Conservation (phyloP, 2,888 invertebrate genomes). For the Amphipoea oculea region DNA sequence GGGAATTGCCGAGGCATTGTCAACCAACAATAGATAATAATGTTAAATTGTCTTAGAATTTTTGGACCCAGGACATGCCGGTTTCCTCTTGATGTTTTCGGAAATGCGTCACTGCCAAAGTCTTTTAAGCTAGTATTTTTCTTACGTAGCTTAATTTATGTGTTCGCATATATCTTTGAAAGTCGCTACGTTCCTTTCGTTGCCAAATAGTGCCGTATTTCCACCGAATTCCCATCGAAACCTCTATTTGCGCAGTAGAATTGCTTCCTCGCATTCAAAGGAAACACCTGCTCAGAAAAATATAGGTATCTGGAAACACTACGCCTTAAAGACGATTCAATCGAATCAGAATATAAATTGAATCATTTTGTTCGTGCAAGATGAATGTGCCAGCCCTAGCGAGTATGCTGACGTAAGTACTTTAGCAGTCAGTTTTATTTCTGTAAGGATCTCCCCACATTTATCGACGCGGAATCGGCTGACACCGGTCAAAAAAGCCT, state of each 20-base stretch:
- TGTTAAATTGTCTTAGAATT: neutral
- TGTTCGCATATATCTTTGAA: constrained; percentile 1
- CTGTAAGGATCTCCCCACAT: too few relatives aligned
- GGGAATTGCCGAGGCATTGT: neutral
- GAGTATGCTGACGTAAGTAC: constrained; percentile 12
- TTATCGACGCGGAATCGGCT: too few relatives aligned
- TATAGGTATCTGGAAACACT: constrained; percentile 6
- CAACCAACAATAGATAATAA: neutral
- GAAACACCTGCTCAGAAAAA: constrained; percentile 20
- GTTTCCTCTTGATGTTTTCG: too few relatives aligned
- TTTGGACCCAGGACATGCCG: neutral
- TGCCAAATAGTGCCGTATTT: neutral
- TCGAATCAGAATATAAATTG: constrained; percentile 59
- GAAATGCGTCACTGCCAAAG: neutral
- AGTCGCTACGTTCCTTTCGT: neutral
- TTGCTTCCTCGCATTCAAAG: constrained; percentile 2
- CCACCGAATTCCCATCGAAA: neutral
- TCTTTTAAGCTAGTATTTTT: neutral
- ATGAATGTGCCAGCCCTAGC: constrained; percentile 30
- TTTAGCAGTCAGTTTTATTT: constrained; percentile 15
- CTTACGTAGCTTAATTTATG: neutral
- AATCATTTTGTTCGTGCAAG: constrained; percentile 48
- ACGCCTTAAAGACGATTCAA: constrained; percentile 3
- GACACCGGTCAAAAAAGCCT: too few relatives aligned
- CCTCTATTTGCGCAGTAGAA: constrained; percentile 11